phyloP scores from a whole-genome alignment of 2,113 vertebrate genomes.

The Ammospiza caudacuta region DNA sequence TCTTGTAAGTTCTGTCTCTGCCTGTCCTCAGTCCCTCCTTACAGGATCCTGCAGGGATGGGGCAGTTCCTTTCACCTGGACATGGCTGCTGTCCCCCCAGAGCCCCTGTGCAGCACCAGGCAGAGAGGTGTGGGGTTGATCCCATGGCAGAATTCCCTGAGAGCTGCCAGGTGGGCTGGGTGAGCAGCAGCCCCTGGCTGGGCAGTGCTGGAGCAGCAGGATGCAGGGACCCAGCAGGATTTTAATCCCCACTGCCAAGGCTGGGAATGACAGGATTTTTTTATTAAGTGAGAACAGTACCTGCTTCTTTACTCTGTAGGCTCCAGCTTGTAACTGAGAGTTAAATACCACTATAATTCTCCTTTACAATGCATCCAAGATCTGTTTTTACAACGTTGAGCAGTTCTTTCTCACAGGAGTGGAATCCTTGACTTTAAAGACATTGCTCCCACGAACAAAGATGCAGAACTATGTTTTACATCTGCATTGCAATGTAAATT shows the following conservation, averaged over 20 bases:
- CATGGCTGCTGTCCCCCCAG: neutral
- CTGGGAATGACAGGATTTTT: neutral
- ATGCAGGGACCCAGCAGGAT: neutral
- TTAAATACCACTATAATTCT: slow-evolving; percentile 12
- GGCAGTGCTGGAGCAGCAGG: neutral
- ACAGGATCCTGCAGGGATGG: neutral
- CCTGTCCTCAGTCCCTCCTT: neutral
- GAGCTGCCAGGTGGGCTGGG: neutral
- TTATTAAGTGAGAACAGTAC: neutral
- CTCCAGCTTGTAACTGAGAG: neutral
- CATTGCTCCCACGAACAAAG: neutral
- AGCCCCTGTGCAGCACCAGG: neutral
- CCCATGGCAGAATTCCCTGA: neutral
- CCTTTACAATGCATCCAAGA: neutral
- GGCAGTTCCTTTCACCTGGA: neutral
- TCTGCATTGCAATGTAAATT: neutral
- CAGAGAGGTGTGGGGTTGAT: neutral
- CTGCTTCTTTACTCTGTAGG: neutral
- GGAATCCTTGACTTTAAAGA: neutral
- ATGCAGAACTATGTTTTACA: neutral
- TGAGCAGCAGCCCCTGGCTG: neutral
- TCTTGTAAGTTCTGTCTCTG: rapidly evolving
- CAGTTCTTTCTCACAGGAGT: neutral
- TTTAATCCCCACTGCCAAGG: neutral
- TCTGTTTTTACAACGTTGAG: neutral